Evolutionary conservation across 2,888 invertebrate species (phyloP), one percentile per base, ranked within the genome.

Genomic region (Vanessa cardui): DNA sequence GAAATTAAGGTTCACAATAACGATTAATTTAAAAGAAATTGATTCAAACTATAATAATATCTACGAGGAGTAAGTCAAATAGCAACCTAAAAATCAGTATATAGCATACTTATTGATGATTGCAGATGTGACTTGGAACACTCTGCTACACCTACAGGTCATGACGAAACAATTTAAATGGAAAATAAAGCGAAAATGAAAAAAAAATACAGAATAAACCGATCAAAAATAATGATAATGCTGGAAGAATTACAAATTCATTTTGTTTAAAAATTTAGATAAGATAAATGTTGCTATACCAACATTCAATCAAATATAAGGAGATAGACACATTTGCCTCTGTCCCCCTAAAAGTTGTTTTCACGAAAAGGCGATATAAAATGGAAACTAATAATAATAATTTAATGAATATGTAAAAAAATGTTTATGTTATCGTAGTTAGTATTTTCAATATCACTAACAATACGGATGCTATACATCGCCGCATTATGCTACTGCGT

Each of bases 1-100:
- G 66, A 63, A 63, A 60, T 60, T 69, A 58, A 61, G 18, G 45
- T 47, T 33, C 21, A 54, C 54, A 52, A 26, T 62, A 45, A 59
- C 16, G n/a, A 56, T 16, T 6, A 39, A 18, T 56, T 33, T 5
- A 12, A 39, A 39, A 31, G 39, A 56, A 18, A 18, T 9, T 39
- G n/a, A 39, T 33, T 56, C 12, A 39, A 33, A 56, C 18, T 20
- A 9, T 39, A 39, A 5, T 39, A n/a, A 33, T 18, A 39, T 31
- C 39, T 18, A 54, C 8, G 8, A 16, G 6, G 7, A 54, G 18
- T 18, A 26, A 16, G 16, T 7, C 16, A 21, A 2, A 54, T 31
- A 54, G 15, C 5, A 1, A 31, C 52, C 15, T 21, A 26, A 5
- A 52, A 16, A 47, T n/a, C 52, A 15, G 52, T 12, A 21, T 8